These are phyloP conservation scores for Oikopleura dioica DNA, from an alignment of 23 tunicate genomes.

Conservation along the genomic window DNA sequence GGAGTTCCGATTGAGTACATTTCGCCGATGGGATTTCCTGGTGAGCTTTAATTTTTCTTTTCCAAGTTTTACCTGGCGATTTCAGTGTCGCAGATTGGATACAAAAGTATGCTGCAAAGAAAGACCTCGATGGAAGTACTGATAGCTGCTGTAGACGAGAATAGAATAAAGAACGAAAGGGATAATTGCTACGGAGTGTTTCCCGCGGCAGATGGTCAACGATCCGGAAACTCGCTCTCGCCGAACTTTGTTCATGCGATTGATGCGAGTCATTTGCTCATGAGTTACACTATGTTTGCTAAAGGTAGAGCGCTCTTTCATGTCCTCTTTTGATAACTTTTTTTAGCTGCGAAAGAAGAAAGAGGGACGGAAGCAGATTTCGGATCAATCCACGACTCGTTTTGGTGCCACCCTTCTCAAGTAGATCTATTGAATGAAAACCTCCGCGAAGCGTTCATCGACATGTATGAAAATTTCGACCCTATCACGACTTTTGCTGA, in stretches of 20 bases:
- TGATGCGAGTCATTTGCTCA: constrained; percentile 77
- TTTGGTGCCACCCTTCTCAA: constrained; percentile 74
- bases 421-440: constrained; percentile 42
- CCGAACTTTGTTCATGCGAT: constrained; percentile 92
- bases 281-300: constrained; percentile 38
- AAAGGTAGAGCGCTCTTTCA: constrained; percentile 1
- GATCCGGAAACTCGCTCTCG: constrained; percentile 41
- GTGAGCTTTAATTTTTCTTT: too few relatives aligned
- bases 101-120: too few relatives aligned
- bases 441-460: constrained; percentile 58
- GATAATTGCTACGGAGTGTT: neutral
- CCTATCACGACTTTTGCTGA: constrained; percentile 33
- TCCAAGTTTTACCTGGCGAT: too few relatives aligned
- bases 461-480: constrained; percentile 11
- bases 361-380: too few relatives aligned
- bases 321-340: neutral
- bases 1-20: too few relatives aligned
- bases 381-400: constrained; percentile 74
- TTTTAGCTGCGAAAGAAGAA: too few relatives aligned
- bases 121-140: too few relatives aligned
- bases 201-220: neutral
- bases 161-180: too few relatives aligned
- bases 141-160: too few relatives aligned
- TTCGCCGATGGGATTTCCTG: too few relatives aligned
- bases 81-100: too few relatives aligned